Evolutionary conservation across 2,888 invertebrate species (phyloP).

Genomic region (Folsomia manolachei): DNA sequence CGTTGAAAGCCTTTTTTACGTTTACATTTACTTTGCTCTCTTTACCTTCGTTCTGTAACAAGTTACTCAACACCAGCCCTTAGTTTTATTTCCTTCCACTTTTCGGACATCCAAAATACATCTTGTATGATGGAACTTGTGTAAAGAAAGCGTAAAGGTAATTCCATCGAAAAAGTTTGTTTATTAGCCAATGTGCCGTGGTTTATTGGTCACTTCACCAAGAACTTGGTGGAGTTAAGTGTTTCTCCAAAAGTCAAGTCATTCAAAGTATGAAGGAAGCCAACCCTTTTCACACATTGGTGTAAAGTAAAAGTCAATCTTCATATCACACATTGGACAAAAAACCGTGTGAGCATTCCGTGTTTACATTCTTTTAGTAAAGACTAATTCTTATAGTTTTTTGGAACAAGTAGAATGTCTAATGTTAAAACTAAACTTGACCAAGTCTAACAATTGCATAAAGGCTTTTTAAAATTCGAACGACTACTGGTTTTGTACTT

Average conservation of each 20-base stretch:
- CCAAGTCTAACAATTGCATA: no score
- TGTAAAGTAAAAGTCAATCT: constrained; percentile 5
- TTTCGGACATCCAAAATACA: background rate
- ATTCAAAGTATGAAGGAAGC: background rate
- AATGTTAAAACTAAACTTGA: no score
- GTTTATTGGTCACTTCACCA: constrained; percentile 1
- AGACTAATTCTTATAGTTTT: no score
- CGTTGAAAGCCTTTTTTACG: background rate
- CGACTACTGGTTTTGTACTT: no score
- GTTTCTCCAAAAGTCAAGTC: background rate
- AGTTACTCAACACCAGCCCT: background rate
- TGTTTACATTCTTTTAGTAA: background rate
- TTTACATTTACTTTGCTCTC: background rate
- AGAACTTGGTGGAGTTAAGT: background rate
- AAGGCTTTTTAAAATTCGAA: no score
- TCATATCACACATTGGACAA: background rate
- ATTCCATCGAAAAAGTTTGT: constrained; percentile 1
- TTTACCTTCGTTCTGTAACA: background rate
- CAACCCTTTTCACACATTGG: constrained; percentile 16
- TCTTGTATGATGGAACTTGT: background rate
- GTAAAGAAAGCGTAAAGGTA: background rate
- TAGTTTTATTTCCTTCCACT: constrained; percentile 5
- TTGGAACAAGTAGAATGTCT: no score
- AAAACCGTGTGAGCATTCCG: background rate
- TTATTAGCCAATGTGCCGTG: constrained; percentile 10